Conservation (phyloP, 2,888 invertebrate species). For the Odontocolon sp. region DNA sequence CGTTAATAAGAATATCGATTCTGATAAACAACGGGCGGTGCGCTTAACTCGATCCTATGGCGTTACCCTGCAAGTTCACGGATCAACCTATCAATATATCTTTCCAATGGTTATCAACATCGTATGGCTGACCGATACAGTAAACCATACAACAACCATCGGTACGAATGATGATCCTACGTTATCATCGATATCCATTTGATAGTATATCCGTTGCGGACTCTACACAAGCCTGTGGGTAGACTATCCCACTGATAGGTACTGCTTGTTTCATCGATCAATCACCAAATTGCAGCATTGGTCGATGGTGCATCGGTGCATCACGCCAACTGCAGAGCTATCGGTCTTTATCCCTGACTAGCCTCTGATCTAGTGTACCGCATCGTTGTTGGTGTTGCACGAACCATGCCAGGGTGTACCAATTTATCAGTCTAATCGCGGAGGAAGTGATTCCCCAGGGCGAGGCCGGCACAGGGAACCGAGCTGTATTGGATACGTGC, state of each 20-base stretch:
- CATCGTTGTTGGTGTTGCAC: constrained; percentile 32
- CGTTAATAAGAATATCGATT: too few species aligned
- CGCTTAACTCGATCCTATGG: too few species aligned
- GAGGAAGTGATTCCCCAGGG: constrained; percentile 69
- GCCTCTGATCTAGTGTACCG: constrained; percentile 7
- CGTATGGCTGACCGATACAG: too few species aligned
- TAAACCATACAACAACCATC: constrained; percentile 7
- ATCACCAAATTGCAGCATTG: constrained; percentile 69
- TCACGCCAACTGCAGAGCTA: constrained; percentile 32
- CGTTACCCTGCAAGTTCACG: too few species aligned
- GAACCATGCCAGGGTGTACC: constrained; percentile 54
- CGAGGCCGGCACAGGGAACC: constrained; percentile 27
- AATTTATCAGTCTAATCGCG: constrained; percentile 73
- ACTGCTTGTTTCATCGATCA: constrained; percentile 65
- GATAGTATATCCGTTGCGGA: neutral
- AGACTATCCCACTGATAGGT: neutral
- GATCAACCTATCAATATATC: too few species aligned
- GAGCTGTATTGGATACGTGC: constrained; percentile 20
- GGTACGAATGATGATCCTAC: too few species aligned
- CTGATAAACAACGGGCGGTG: too few species aligned
- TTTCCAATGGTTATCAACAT: too few species aligned
- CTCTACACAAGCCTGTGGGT: constrained; percentile 1
- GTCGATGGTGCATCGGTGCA: constrained; percentile 18
- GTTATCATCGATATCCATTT: constrained; percentile 2
- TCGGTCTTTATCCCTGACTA: constrained; percentile 12